These are phyloP conservation scores for Acanthochromis polyacanthus DNA, from an alignment of 2,113 vertebrate species.

Conservation along the genomic window DNA sequence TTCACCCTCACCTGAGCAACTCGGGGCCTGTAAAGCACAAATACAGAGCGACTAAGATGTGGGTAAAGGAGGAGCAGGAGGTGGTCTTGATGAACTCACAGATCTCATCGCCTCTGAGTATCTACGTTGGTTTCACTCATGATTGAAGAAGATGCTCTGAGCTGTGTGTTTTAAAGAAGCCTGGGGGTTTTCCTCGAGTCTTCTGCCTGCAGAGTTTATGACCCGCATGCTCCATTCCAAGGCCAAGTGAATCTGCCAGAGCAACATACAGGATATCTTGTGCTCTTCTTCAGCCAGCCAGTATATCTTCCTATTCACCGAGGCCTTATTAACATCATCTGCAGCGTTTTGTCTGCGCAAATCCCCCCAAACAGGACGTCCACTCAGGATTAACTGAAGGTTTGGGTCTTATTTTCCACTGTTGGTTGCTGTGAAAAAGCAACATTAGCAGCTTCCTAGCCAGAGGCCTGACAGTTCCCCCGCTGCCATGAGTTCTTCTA, in stretches of 20 bases:
- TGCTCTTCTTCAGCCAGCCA: constrained; percentile 34
- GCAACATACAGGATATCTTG: constrained; percentile 16
- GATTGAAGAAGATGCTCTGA: constrained; percentile 56
- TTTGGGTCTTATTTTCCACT: constrained; percentile 51
- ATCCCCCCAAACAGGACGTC: constrained; percentile 20
- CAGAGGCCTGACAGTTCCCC: constrained; percentile 62
- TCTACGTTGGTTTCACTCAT: constrained; percentile 54
- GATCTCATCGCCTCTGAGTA: constrained; percentile 71
- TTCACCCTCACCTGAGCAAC: constrained; percentile 77
- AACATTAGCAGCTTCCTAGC: constrained; percentile 63
- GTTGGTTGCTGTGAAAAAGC: constrained; percentile 45
- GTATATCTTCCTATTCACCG: constrained; percentile 31
- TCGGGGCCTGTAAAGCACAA: constrained; percentile 76
- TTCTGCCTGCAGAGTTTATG: constrained; percentile 70
- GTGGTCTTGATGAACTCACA: constrained; percentile 73
- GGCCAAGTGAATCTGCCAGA: constrained; percentile 59
- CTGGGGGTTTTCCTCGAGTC: constrained; percentile 56
- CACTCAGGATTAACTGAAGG: constrained; percentile 3
- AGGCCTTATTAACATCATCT: constrained; percentile 44
- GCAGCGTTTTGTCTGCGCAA: constrained; percentile 30
- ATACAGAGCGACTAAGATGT: constrained; percentile 35
- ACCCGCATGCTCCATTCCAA: constrained; percentile 58
- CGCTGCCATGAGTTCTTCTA: constrained; percentile 65
- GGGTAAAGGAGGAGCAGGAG: constrained; percentile 14
- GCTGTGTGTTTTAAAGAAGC: constrained; percentile 61